Evolutionary conservation across 2,888 invertebrate species (phyloP), one percentile per base, ranked within the genome.

Genomic region (Cephus rjabovi): DNA sequence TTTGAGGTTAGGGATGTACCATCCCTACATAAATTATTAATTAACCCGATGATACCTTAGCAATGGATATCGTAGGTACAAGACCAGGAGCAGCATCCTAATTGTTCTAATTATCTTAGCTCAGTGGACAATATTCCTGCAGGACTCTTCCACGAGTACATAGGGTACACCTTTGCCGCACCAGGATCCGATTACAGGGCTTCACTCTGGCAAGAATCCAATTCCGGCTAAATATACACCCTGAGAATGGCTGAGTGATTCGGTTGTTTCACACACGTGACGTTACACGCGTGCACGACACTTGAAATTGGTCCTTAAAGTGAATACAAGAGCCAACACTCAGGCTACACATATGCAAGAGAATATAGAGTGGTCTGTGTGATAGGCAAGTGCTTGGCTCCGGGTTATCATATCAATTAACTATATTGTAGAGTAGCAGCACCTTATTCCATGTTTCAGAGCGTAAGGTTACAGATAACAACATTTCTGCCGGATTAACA

Each of bases 181-280:
- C 74, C n/a, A n/a, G 82, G 82, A 87, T 87, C 86, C 83, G 83
- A 87, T 87, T 88, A 87, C 86, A 84, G 84, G 85, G 84, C 81
- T 81, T 80, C 80, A 81, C 86, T 83, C 85, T 86, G 86, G 87
- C 84, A 82, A 37, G 81, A 79, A 79, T 85, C 83, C 86, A 86
- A 84, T 83, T 84, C 82, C 81, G 81, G 80, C 85, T 86, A 86
- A 86, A 87, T 86, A 86, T 87, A 87, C 80, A 56, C 74, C 69
- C 69, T 76, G 74, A 75, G 76, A 70, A 76, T 78, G 70, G 74
- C 56, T 69, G 76, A 40, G 79, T 76, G 79, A 76, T 76, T 79
- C 79, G 74, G 79, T 79, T 79, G 76, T 79, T 76, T 73, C 70
- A 73, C 69, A 73, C 78, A 78, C 78, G 78, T 75, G 73, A 30